A percentile compares a stretch with the other conserved stretches of the same genome.
Evolutionary conservation across 2,888 invertebrate genomes (phyloP).

Genomic region (Spodoptera exigua): DNA sequence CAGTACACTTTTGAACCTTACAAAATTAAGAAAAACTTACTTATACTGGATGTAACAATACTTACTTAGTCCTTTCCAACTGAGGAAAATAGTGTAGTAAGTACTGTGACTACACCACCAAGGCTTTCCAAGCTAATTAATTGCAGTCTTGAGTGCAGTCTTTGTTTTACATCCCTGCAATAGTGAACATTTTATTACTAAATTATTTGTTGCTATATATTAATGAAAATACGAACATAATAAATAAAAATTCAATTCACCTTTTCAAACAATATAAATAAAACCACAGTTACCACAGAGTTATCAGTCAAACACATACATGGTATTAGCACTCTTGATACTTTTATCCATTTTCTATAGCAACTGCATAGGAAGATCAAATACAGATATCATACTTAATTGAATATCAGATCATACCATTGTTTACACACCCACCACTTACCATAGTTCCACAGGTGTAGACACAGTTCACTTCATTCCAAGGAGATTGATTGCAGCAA

Average conservation of each 20-base stretch:
- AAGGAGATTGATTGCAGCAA: conserved; percentile 58
- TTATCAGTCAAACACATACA: conserved; percentile 63
- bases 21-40: too few relatives aligned
- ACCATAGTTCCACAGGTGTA: conserved; percentile 58
- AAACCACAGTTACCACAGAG: conserved; percentile 61
- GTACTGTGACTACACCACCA: too few relatives aligned
- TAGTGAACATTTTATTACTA: conserved; percentile 2
- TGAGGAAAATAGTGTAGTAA: too few relatives aligned
- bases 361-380: conserved; percentile 69
- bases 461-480: conserved; percentile 61
- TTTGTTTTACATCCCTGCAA: conserved; percentile 27
- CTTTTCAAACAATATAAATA: conserved; percentile 30
- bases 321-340: conserved; percentile 69
- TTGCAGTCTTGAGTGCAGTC: conserved; percentile 5
- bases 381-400: conserved; percentile 57
- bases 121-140: neutral
- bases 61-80: too few relatives aligned
- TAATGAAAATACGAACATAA: conserved; percentile 2
- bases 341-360: conserved; percentile 64
- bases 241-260: conserved; percentile 25
- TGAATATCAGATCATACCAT: conserved; percentile 58
- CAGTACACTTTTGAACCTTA: too few relatives aligned
- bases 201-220: neutral
- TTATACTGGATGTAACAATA: too few relatives aligned
- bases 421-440: conserved; percentile 68